Evolutionary conservation across 2,888 invertebrate genomes (phyloP), one percentile per base, ranked within the genome.

Genomic region (Orthosia gracilis): DNA sequence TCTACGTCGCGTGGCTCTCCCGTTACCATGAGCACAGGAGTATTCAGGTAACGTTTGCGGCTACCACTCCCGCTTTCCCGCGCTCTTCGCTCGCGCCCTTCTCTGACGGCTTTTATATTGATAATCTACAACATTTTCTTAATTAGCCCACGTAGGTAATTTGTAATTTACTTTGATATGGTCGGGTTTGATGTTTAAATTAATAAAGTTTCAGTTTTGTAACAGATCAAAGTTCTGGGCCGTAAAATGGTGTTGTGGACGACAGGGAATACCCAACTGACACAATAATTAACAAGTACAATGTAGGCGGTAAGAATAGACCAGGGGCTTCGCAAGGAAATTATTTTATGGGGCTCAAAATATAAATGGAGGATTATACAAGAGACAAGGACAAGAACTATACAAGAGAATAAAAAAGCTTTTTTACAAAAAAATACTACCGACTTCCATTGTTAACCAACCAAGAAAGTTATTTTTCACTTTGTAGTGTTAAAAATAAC

Each of bases 131-230:
- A 70, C 47, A 80, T 70, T 72, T 80, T 59, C 72, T 67, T 83
- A 82, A 85, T 82, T 73, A 85, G 72, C 73, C 61, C 26, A 59
- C 52, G 61, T 72, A 67, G 50, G 3, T 3, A 57, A 31, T 11
- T 3, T 54, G 18, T 3, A 57, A 31, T 11, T 3, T 54, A 17
- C 74, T 80, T 83, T 83, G 58, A 69, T 47, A 66, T 59, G 49
- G 54, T 55, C 55, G 7, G 52, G 52, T 68, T 62, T 62, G 59
- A 78, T 68, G 59, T 67, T 57, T 47, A 52, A 50, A 77, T 65
- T 64, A 69, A 73, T 78, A 50, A 23, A 76, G 21, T 62, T 78
- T 66, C 31, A 49, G 65, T 76, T 76, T 75, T 23, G 17, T 26
- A 81, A 58, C 23, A 17, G 15, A 18, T 67, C 23, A 47, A 52